Evolutionary conservation across 2,797 vertebrate genomes (phyloP), one percentile per base, ranked within the genome.

Genomic region (Aerospiza tachiro): DNA sequence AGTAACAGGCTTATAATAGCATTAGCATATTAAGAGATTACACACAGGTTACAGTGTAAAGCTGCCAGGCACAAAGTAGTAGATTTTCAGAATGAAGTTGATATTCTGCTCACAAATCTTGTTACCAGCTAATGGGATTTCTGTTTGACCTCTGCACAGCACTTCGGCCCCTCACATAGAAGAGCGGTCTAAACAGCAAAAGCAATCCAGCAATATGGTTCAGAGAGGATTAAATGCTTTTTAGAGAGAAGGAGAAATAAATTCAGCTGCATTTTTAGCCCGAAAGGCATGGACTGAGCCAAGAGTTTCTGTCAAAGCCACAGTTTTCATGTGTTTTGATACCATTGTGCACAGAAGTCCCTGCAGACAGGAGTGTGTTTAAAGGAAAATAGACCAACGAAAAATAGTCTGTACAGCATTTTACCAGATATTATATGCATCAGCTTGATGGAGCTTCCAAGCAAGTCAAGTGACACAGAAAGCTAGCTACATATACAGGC

Each of bases 1-100:
- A 81, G 79, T 95, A 97, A 97, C 47, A 98, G 83, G 58, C 59
- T 87, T 85, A 42, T 58, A 90, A 72, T 11, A 84, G 80, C 79
- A 80, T 95, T 95, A 97, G 90, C 83, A 96, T 96, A 96, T 89
- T 90, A 97, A 96, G 86, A 95, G 95, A 97, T 94, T 94, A 97
- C n/a, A 67, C 59, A 85, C 61, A 97, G 75, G 59, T 83, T 93
- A 75, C 26, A 80, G 65, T 12, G 77, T 35, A 82, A 93, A 86
- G 63, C 63, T 95, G 96, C 45, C 83, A 94, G 85, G 82, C 82
- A 89, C 59, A 50, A 82, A 75, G 38, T 1, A 92, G 61, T 3
- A 88, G 71, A 67, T 92, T 95, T 96, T 91, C 88, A 95, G 95
- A 91, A 93, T 26, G 83, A 91, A 90, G 78, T 65, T 70, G 79